These are phyloP conservation scores for Ataeniobius toweri DNA, from an alignment of 2,797 vertebrate genomes.

Conservation along the genomic window DNA sequence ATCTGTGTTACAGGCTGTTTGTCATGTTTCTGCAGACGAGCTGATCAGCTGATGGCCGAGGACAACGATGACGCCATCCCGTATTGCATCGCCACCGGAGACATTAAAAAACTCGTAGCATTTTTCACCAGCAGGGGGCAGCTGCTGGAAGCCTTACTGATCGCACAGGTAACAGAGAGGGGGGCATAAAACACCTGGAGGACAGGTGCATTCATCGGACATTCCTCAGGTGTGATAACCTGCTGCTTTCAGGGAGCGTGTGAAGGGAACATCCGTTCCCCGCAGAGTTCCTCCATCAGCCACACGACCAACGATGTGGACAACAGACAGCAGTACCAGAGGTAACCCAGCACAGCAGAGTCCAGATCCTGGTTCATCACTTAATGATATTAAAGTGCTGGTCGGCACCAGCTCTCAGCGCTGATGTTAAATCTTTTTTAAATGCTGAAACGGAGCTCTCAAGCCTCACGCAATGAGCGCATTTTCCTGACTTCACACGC, in stretches of 20 bases:
- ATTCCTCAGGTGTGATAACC: not conserved
- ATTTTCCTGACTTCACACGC: no score
- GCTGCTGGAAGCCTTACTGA: slow-evolving; percentile 90
- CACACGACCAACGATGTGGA: slow-evolving; percentile 75
- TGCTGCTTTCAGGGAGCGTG: slow-evolving; percentile 85
- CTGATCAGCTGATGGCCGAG: slow-evolving; percentile 93
- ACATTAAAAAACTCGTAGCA: slow-evolving; percentile 88
- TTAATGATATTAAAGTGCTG: no score
- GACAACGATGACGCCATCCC: slow-evolving; percentile 93
- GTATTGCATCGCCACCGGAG: slow-evolving; percentile 91
- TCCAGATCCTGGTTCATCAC: not conserved
- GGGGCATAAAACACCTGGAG: not conserved
- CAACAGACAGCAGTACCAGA: slow-evolving; percentile 84
- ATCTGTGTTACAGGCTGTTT: not conserved
- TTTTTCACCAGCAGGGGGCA: slow-evolving; percentile 95
- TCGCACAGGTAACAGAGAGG: slow-evolving; percentile 87
- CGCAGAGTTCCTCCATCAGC: slow-evolving; percentile 71
- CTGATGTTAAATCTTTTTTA: no score
- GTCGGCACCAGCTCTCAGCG: no score
- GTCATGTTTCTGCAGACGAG: slow-evolving; percentile 78
- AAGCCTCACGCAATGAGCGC: no score
- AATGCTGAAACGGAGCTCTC: no score
- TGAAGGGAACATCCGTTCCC: slow-evolving; percentile 90
- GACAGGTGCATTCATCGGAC: not conserved
- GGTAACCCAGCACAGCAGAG: slow-evolving; percentile 69